These are phyloP conservation scores for Syngnathus floridae DNA, from an alignment of 2,113 vertebrate species.

Conservation along the genomic window DNA sequence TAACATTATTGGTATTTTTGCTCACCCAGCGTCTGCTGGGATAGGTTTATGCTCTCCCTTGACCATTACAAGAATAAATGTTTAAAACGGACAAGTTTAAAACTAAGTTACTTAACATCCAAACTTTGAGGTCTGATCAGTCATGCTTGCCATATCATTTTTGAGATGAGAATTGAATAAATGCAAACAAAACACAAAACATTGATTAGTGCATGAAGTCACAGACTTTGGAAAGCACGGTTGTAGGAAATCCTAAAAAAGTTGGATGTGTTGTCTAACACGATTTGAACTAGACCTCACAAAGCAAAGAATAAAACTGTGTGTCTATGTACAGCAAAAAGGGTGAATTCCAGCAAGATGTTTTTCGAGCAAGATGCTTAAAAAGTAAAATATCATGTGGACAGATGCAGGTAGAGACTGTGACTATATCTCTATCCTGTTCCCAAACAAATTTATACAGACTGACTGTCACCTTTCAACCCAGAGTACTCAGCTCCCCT, in stretches of 20 bases:
- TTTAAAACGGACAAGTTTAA: neutral
- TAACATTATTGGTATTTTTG: neutral
- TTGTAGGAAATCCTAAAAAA: neutral
- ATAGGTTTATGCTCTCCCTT: neutral
- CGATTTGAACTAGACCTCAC: neutral
- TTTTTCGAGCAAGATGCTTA: neutral
- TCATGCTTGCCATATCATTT: too few relatives aligned
- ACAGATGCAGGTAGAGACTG: neutral
- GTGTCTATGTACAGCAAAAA: neutral
- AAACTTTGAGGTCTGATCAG: too few relatives aligned
- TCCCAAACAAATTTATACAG: slow-evolving; percentile 3
- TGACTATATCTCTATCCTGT: neutral
- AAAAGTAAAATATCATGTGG: neutral
- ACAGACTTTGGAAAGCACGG: neutral
- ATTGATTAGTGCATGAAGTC: neutral
- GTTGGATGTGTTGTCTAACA: neutral
- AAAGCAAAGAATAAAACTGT: neutral
- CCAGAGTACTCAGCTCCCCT: slow-evolving; percentile 24
- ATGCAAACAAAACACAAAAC: neutral
- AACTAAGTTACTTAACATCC: neutral
- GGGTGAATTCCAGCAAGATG: neutral
- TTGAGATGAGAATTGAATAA: too few relatives aligned
- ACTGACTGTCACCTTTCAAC: slow-evolving; percentile 36
- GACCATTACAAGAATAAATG: neutral
- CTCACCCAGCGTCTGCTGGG: neutral